These are phyloP conservation scores for Drosophila monieri DNA, from an alignment of 2,888 invertebrate genomes.

Conservation along the genomic window DNA sequence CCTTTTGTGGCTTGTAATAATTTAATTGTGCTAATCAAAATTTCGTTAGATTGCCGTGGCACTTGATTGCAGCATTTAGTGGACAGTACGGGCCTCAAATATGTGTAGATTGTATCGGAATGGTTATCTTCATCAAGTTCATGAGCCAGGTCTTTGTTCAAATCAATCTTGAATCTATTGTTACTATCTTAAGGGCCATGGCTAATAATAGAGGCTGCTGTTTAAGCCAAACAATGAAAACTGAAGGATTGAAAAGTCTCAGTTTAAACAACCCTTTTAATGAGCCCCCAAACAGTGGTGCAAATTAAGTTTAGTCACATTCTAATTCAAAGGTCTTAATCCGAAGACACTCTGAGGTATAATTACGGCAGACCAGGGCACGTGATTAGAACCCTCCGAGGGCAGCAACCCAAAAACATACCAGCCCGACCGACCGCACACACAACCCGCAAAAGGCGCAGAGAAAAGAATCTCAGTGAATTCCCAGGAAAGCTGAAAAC, in stretches of 20 bases:
- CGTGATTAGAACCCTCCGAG: slow-evolving; percentile 73
- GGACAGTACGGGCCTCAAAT: slow-evolving; percentile 21
- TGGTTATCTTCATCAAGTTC: background rate
- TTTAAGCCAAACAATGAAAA: background rate
- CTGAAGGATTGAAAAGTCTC: background rate
- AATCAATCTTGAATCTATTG: slow-evolving; percentile 11
- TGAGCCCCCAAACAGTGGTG: slow-evolving; percentile 10
- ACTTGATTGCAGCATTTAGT: slow-evolving; percentile 71
- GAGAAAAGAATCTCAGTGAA: slow-evolving; percentile 67
- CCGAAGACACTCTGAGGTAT: slow-evolving; percentile 70
- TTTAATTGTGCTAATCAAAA: slow-evolving; percentile 76
- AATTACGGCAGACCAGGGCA: slow-evolving; percentile 71
- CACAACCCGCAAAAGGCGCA: slow-evolving; percentile 28
- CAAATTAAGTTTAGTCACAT: slow-evolving; percentile 76
- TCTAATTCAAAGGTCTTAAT: slow-evolving; percentile 39
- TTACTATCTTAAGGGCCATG: slow-evolving; percentile 1
- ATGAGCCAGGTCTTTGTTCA: slow-evolving; percentile 6
- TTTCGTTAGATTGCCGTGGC: slow-evolving; percentile 54
- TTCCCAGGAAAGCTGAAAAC: slow-evolving; percentile 71
- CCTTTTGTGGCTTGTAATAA: slow-evolving; percentile 75
- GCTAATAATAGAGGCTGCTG: background rate
- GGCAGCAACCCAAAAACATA: slow-evolving; percentile 10
- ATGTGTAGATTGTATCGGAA: slow-evolving; percentile 20
- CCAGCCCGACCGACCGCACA: slow-evolving; percentile 49
- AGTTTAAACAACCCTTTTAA: background rate